Evolutionary conservation across 2,113 vertebrate genomes (phyloP).

Genomic region (Prunella fulvescens): DNA sequence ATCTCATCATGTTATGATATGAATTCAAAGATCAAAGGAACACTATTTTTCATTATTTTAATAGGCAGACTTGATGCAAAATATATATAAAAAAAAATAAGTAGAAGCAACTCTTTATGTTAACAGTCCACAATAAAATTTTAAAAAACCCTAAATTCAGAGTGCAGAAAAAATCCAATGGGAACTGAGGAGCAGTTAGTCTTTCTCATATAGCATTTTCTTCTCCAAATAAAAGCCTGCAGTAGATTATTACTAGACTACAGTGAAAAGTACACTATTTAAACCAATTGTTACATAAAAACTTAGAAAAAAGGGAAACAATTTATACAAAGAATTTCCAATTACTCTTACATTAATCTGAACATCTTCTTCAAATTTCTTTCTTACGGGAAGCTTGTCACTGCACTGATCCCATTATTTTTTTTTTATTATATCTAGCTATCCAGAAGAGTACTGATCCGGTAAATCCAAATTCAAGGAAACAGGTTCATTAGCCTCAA

Average conservation of each 20-base stretch:
- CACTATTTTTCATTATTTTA: neutral
- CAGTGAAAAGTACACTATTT: neutral
- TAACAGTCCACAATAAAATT: neutral
- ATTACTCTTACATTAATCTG: neutral
- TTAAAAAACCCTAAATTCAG: neutral
- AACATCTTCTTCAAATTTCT: neutral
- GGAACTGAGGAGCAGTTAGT: neutral
- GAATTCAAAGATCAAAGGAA: neutral
- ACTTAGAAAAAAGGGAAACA: neutral
- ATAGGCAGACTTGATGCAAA: neutral
- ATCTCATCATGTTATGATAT: neutral
- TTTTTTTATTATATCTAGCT: neutral
- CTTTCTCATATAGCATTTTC: neutral
- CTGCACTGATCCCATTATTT: neutral
- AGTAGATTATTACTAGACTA: neutral
- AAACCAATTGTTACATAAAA: neutral
- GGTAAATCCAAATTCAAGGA: constrained; percentile 53
- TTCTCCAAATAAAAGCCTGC: neutral
- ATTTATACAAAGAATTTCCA: neutral
- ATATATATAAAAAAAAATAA: neutral
- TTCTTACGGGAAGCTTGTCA: neutral
- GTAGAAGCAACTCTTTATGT: neutral
- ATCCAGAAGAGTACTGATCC: neutral
- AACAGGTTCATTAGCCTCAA: constrained; percentile 35
- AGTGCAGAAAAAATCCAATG: neutral